Evolutionary conservation across 2,113 vertebrate genomes (phyloP), one percentile per base, ranked within the genome.

Genomic region (Equus quagga): DNA sequence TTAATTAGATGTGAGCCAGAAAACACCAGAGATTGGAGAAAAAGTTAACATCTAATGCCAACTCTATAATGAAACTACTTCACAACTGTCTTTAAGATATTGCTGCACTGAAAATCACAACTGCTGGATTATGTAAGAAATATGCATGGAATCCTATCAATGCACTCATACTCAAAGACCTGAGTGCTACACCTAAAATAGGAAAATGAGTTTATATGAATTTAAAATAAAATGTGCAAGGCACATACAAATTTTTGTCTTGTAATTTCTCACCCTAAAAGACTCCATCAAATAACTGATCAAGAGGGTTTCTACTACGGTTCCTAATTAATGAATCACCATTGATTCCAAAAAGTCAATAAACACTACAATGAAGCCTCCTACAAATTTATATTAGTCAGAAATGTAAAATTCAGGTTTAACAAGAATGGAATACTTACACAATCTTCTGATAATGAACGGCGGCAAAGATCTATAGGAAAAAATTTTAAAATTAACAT

Each of bases 371-470:
- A n/a, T 33, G 31, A 94, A 86, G 26, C 14, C 6, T 19, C n/a
- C 36, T 79, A 82, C 5, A 81, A 91, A 89, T 70, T 86, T 94
- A n/a, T 23, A 72, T 80, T 75, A 94, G 54, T 82, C 2, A 82
- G 24, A 65, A 4, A 14, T 83, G 0, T 91, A 79, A 79, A 83
- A 65, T 3, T 0, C 76, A 69, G 54, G 8, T 67, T 94, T 96
- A 98, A 72, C 8, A 92, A 95, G 14, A 89, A 4, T 28, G 86
- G 64, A 88, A 97, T 96, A 99, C 99, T 99, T 98, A 99, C 99
- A 19, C 99, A 99, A 98, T 99, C 99, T 96, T 99, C 99, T 31
- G 99, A 99, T 94, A 99, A 97, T 0, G 99, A 99, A 19, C 98
- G 98, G 91, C 99, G 99, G 95, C 99, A 99, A 96, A 99, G 98